A percentile compares a stretch with the other conserved stretches of the same genome.
These are phyloP conservation scores for Microplitis manilae DNA, from an alignment of 2,888 invertebrate genomes.

Conservation along the genomic window DNA sequence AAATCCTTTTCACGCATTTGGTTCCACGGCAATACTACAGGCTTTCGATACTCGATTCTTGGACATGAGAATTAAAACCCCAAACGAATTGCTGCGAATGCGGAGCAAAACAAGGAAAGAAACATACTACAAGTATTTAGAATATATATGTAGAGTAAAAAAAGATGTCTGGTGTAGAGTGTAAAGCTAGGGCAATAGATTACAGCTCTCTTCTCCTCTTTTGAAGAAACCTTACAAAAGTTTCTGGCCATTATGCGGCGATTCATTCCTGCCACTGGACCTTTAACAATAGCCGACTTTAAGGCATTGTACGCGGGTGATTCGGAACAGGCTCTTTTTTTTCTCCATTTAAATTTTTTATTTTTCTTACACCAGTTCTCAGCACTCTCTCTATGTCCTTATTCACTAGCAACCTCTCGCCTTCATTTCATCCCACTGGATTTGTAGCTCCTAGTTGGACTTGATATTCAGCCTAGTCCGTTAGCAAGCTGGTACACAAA, in stretches of 20 bases:
- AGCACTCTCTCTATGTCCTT: slow-evolving; percentile 27
- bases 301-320: slow-evolving; percentile 54
- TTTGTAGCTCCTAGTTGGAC: slow-evolving; percentile 6
- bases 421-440: slow-evolving; percentile 23
- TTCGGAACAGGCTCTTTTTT: slow-evolving; percentile 49
- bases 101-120: slow-evolving; percentile 1
- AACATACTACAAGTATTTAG: neutral
- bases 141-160: neutral
- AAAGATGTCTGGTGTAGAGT: slow-evolving; percentile 2
- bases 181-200: slow-evolving; percentile 23
- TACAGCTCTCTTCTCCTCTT: slow-evolving; percentile 41
- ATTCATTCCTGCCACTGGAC: slow-evolving; percentile 41
- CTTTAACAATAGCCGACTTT: slow-evolving; percentile 63
- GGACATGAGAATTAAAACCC: slow-evolving; percentile 19
- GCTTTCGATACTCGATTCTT: slow-evolving; percentile 16
- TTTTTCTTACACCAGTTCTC: slow-evolving; percentile 45
- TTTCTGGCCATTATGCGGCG: slow-evolving; percentile 48
- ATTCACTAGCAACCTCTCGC: slow-evolving; percentile 9
- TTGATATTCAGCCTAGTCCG: slow-evolving; percentile 34
- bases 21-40: slow-evolving; percentile 53
- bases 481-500: slow-evolving; percentile 34
- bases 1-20: slow-evolving; percentile 67
- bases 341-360: slow-evolving; percentile 6
- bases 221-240: slow-evolving; percentile 48
- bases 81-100: slow-evolving; percentile 28